phyloP scores from a whole-genome alignment of 2,888 invertebrate genomes.

The Agrotis exclamationis region DNA sequence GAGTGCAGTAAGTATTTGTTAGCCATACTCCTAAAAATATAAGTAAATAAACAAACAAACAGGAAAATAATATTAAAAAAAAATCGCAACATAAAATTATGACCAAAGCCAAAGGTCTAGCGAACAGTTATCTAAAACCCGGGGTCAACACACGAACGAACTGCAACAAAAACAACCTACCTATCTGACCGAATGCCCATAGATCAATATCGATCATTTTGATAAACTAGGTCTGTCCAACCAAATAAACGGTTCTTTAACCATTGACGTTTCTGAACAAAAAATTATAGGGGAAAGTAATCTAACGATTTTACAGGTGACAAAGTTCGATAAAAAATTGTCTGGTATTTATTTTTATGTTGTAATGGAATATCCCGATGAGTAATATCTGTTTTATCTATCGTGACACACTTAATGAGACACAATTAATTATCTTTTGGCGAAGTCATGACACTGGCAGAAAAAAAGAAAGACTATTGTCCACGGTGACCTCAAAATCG shows the following conservation, averaged over 20 bases:
- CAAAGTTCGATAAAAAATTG: slow-evolving; percentile 32
- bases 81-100: slow-evolving; percentile 12
- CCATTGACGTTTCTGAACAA: slow-evolving; percentile 42
- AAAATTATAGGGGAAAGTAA: slow-evolving; percentile 52
- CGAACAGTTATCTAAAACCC: slow-evolving; percentile 69
- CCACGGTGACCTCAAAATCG: neutral
- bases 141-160: slow-evolving; percentile 65
- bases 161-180: slow-evolving; percentile 62
- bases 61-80: neutral
- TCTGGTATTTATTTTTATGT: slow-evolving; percentile 10
- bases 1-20: too few species aligned
- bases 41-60: neutral
- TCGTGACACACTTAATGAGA: neutral
- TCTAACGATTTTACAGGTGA: slow-evolving; percentile 33
- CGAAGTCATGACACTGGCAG: too few species aligned
- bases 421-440: neutral
- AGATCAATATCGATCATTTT: slow-evolving; percentile 54
- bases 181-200: slow-evolving; percentile 51
- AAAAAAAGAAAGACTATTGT: too few species aligned
- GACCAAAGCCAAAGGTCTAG: slow-evolving; percentile 57
- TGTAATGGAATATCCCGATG: slow-evolving; percentile 1
- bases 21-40: too few species aligned
- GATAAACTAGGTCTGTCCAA: slow-evolving; percentile 40
- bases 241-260: slow-evolving; percentile 46
- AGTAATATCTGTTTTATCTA: neutral